Percentiles rank a stretch among this genome's conserved stretches.
Conservation (phyloP, 2,888 invertebrate genomes). For the Halictus quadricinctus region DNA sequence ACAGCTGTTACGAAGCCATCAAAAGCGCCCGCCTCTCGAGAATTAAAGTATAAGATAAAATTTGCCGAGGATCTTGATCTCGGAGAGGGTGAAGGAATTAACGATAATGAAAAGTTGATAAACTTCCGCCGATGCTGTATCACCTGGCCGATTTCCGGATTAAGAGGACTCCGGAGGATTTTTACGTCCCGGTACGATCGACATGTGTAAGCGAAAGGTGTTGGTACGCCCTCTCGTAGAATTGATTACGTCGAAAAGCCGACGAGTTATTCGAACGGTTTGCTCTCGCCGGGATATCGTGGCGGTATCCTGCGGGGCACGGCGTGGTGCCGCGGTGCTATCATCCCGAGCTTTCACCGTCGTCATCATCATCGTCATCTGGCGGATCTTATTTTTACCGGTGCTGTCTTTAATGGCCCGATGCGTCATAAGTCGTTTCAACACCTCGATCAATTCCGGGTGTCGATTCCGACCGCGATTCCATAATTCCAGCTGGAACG, state of each 20-base stretch:
- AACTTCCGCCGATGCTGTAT: background rate
- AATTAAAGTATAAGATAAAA: background rate
- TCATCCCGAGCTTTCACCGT: constrained; percentile 73
- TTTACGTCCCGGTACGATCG: background rate
- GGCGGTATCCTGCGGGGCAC: constrained; percentile 73
- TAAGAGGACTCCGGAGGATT: background rate
- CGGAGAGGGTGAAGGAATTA: background rate
- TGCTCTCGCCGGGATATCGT: constrained; percentile 70
- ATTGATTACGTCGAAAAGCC: constrained; percentile 64
- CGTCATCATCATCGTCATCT: constrained; percentile 76
- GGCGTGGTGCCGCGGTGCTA: constrained; percentile 73
- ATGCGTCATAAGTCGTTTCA: constrained; percentile 72
- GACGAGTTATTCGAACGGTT: constrained; percentile 69
- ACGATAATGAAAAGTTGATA: background rate
- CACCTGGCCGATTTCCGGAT: background rate
- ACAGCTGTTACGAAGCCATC: background rate
- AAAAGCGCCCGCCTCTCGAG: background rate
- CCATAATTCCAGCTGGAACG: constrained; percentile 11
- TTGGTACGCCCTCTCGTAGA: constrained; percentile 45
- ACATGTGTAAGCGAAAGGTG: constrained; percentile 26
- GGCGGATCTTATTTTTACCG: constrained; percentile 67
- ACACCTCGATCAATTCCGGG: constrained; percentile 58
- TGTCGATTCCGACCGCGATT: constrained; percentile 27
- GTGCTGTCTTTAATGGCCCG: constrained; percentile 64
- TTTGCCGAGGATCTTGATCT: background rate